Conservation (phyloP, 2,797 vertebrate genomes). For the Sandelia bainsii region DNA sequence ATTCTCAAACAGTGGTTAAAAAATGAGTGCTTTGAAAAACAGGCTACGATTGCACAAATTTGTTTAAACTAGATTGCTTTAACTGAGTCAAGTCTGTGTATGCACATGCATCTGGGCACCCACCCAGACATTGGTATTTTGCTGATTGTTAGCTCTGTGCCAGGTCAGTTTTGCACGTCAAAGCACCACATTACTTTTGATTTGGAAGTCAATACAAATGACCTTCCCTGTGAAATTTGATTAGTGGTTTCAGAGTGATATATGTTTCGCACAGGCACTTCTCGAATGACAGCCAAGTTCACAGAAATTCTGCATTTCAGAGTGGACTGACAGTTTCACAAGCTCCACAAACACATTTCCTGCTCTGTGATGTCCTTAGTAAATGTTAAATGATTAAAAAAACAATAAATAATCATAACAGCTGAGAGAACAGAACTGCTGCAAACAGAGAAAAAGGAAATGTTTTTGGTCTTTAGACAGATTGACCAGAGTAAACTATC, state of each 20-base stretch:
- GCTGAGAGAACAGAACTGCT: constrained; percentile 6
- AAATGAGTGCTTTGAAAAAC: constrained; percentile 56
- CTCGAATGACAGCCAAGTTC: constrained; percentile 36
- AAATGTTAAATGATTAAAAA: constrained; percentile 50
- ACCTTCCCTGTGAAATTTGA: constrained; percentile 81
- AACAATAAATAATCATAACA: constrained; percentile 31
- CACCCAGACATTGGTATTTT: constrained; percentile 69
- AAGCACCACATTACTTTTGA: constrained; percentile 58
- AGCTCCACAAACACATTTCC: constrained; percentile 29
- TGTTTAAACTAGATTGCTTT: constrained; percentile 78
- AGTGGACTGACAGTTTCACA: constrained; percentile 32
- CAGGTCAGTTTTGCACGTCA: constrained; percentile 39
- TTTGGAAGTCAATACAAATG: constrained; percentile 75
- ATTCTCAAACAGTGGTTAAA: constrained; percentile 57
- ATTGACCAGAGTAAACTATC: constrained; percentile 35
- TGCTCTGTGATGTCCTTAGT: constrained; percentile 34
- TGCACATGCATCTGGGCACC: constrained; percentile 30
- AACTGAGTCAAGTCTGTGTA: constrained; percentile 25
- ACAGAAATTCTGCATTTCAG: constrained; percentile 12
- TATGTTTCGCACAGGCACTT: constrained; percentile 37
- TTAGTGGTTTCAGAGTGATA: constrained; percentile 76
- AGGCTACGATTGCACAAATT: constrained; percentile 56
- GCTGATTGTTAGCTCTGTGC: constrained; percentile 44
- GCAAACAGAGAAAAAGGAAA: constrained; percentile 40
- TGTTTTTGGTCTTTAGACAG: constrained; percentile 12